phyloP scores from a whole-genome alignment of 2,797 vertebrate species.

The Poeciliopsis turneri region DNA sequence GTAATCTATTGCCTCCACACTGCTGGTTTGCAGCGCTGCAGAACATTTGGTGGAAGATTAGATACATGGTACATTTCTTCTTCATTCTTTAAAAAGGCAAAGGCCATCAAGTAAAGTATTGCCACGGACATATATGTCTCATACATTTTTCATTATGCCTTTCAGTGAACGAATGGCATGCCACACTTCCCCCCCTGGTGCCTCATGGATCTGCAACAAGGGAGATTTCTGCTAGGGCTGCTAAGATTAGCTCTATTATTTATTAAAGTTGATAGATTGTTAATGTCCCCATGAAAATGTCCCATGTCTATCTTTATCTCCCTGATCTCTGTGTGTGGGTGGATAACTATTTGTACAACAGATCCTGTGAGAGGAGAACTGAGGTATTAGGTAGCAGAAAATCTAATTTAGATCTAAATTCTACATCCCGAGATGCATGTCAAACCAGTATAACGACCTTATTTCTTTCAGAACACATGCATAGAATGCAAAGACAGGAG shows the following conservation, averaged over 20 bases:
- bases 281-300: slow-evolving; percentile 36
- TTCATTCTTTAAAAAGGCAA: slow-evolving; percentile 14
- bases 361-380: not conserved
- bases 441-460: not conserved
- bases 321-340: not conserved
- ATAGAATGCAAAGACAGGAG: not conserved
- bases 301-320: slow-evolving; percentile 43
- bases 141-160: slow-evolving; percentile 52
- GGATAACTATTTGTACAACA: not conserved
- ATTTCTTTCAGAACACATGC: not conserved
- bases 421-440: not conserved
- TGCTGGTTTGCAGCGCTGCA: not conserved
- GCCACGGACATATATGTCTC: slow-evolving; percentile 40
- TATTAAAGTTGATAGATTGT: slow-evolving; percentile 56
- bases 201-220: slow-evolving; percentile 5
- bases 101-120: slow-evolving; percentile 30
- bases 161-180: slow-evolving; percentile 33
- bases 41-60: slow-evolving; percentile 3
- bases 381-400: not conserved
- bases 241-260: slow-evolving; percentile 57
- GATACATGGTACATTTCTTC: slow-evolving; percentile 18
- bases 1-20: slow-evolving; percentile 6
- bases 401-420: not conserved
- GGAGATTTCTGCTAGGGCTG: slow-evolving; percentile 15
- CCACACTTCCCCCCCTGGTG: not conserved